Evolutionary conservation across 1,140 invertebrate genomes (phyloP).

Genomic region (Vanessa tameamea): DNA sequence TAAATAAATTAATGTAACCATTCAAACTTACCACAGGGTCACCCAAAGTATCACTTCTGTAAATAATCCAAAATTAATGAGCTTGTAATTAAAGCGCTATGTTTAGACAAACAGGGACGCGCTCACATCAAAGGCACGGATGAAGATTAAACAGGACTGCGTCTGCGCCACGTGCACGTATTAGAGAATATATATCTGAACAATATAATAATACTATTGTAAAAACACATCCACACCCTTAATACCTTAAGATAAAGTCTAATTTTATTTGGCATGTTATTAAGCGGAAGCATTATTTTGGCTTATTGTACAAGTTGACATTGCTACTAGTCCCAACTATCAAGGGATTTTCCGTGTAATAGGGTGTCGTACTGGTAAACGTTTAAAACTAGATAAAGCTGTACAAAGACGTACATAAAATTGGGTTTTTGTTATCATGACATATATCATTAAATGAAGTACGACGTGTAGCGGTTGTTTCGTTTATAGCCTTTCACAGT

Average conservation of each 20-base stretch:
- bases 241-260: constrained; percentile 27
- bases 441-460: too few species aligned
- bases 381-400: constrained; percentile 63
- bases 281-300: constrained; percentile 36
- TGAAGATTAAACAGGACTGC: constrained; percentile 68
- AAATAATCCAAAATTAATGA: constrained; percentile 77
- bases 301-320: constrained; percentile 60
- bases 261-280: constrained; percentile 23
- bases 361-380: constrained; percentile 59
- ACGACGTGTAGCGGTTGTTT: too few species aligned
- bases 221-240: not conserved
- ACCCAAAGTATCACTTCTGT: constrained; percentile 45
- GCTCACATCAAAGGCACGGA: constrained; percentile 67
- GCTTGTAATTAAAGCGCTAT: constrained; percentile 69
- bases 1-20: not conserved
- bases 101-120: constrained; percentile 70
- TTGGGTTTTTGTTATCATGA: constrained; percentile 51
- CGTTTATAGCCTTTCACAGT: too few species aligned
- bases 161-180: constrained; percentile 71
- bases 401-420: constrained; percentile 47
- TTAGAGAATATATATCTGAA: constrained; percentile 52
- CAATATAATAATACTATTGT: constrained; percentile 18
- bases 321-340: constrained; percentile 73
- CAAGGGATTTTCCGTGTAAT: constrained; percentile 72
- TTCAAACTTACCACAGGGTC: constrained; percentile 22